Conservation (phyloP, 2,113 vertebrate genomes). For the Rhabdomys dilectus region DNA sequence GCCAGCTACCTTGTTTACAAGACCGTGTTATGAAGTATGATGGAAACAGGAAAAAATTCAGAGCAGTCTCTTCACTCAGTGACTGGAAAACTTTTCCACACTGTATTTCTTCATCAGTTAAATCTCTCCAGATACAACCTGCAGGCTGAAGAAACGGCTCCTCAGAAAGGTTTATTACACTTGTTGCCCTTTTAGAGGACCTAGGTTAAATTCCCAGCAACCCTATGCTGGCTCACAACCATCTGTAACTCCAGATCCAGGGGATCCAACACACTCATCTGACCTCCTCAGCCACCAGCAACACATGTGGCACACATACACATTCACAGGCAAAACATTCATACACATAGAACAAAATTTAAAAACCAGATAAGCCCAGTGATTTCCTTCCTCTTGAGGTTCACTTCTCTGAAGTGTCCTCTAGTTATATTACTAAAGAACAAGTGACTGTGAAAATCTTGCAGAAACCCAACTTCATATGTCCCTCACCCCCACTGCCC, state of each 20-base stretch:
- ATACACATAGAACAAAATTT: not conserved
- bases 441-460: not conserved
- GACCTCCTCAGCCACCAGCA: not conserved
- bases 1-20: not conserved
- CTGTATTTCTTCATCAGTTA: not conserved
- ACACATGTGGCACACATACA: not conserved
- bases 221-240: not conserved
- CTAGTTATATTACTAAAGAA: not conserved
- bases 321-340: not conserved
- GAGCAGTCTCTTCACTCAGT: not conserved
- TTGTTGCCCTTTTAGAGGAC: not conserved
- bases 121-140: not conserved
- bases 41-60: not conserved
- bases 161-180: not conserved
- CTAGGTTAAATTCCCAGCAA: not conserved
- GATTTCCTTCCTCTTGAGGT: not conserved
- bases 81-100: not conserved
- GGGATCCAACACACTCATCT: not conserved
- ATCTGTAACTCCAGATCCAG: not conserved
- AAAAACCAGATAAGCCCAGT: not conserved
- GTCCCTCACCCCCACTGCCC: not conserved
- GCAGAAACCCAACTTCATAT: not conserved
- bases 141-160: not conserved
- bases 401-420: not conserved
- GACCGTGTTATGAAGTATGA: not conserved